Base-by-base conservation (phyloP, 2,113 vertebrate species). In the Saimiri boliviensis region DNA sequence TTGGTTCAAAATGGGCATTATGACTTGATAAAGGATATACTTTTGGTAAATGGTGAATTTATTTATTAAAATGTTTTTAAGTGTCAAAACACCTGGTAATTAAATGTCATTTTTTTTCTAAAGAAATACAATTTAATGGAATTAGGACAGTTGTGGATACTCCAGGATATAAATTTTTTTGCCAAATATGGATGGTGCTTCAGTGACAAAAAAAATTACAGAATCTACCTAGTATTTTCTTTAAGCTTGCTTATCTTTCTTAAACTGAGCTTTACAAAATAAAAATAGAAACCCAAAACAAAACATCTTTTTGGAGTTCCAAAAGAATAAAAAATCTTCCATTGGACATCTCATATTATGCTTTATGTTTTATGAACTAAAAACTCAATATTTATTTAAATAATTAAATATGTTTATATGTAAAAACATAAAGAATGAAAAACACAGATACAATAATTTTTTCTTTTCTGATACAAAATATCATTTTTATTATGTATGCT, bases 341-440 rank as follows among this genome's bases (percentile, higher is more conserved):
- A 71, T 1, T 85, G 49, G 11, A 84, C 7, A 63, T 79, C 6
- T 92, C 11, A 27, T 74, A 40, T 56, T 86, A 52, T 84, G 54
- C 21, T 60, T 71, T 40, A 45, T 92, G 17, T 81, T 94, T 81
- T 77, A 58, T 82, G 79, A 96, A 86, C 27, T 10, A 73, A 97
- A 27, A 94, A 92, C 3, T 83, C 7, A 89, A 60, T 63, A 23
- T 37, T 81, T 86, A 37, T 35, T 49, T 63, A 63, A 60, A 60
- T 25, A 27, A 27, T 60, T 60, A 27, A 60, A 6, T 85, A 13
- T 84, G 11, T 58, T 12, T 49, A 52, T 70, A 70, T 17, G 42
- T 82, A 45, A 76, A 80, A 89, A 80, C 30, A n/a, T n/a, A 91
- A 80, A 70, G 20, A 40, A 58, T 76, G 9, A 66, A 89, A 63